Base-by-base conservation (phyloP, 2,797 vertebrate species). In the Pseudopleuronectes americanus region DNA sequence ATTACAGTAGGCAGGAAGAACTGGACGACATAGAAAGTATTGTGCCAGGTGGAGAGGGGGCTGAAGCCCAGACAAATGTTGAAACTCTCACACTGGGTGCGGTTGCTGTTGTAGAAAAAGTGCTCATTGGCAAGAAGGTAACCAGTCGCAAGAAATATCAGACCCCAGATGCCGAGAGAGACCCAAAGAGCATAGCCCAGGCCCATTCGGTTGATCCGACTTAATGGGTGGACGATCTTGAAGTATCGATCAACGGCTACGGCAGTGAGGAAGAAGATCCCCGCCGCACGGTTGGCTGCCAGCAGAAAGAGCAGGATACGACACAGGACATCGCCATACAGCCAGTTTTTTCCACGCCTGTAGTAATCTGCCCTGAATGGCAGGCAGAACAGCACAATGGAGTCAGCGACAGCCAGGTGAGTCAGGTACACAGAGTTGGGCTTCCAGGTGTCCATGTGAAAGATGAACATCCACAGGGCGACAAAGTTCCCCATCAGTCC, bases 341-440 rank as follows among this genome's bases (percentile, higher is more conserved):
- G 58, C 95, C 95, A 95, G 81, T 95, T 23, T 19, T 93, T 93
- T 0, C 88, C 86, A 0, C 92, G 89, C 9, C 89, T 57, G 85
- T 96, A 95, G 85, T 95, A 96, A 76, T 94, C 94, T 0, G 95
- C 94, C 33, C 95, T 81, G 86, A 96, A 94, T 0, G 94, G 92
- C 1, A 96, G 87, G 79, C 94, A 95, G 82, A 95, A 94, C 1
- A 95, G 85, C 2, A 95, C 91, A 0, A 95, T 71, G 8, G 92
- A 90, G 86, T 96, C 95, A 0, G 94, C 94, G 0, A 95, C 82
- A 0, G 94, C 93, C 71, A 96, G 85, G 69, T 95, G 93, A 3
- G 93, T 87, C 31, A 95, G 91, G 83, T 95, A 96, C 47, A 95
- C 84, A 0, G 93, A 70, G 69, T 90, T 95, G 70, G 93, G 93